Percentiles rank a stretch among this genome's conserved stretches.
phyloP scores from a whole-genome alignment of 1,140 invertebrate species.

The Apocrypta bakeri region DNA sequence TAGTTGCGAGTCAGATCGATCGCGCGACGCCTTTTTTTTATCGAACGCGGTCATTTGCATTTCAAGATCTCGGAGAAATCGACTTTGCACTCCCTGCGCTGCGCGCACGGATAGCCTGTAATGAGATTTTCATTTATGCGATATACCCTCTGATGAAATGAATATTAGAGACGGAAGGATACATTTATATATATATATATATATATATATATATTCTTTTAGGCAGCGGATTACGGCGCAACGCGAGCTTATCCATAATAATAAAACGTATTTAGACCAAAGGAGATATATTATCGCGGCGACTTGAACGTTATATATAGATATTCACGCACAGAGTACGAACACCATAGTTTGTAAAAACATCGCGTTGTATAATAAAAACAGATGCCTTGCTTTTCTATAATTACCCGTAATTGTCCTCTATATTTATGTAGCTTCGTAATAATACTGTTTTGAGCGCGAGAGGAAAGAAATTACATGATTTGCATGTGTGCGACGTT shows the following conservation, averaged over 20 bases:
- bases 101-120: background rate
- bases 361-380: conserved; percentile 30
- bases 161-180: background rate
- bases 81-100: background rate
- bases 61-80: background rate
- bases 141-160: background rate
- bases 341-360: background rate
- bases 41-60: background rate
- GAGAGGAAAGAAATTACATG: background rate
- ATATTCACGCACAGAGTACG: background rate
- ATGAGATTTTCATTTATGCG: background rate
- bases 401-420: conserved; percentile 32
- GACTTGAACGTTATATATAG: conserved; percentile 24
- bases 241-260: conserved; percentile 51
- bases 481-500: background rate
- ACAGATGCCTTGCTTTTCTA: conserved; percentile 24
- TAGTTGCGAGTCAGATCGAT: background rate
- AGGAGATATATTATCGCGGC: background rate
- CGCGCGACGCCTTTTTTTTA: background rate
- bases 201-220: background rate
- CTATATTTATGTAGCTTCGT: background rate
- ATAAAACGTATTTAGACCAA: conserved; percentile 53
- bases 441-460: background rate
- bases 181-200: background rate
- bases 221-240: conserved; percentile 14